Percentiles rank a stretch among this genome's conserved stretches.
Evolutionary conservation across 2,113 vertebrate genomes (phyloP).

Genomic region (Lasiurus cinereus): DNA sequence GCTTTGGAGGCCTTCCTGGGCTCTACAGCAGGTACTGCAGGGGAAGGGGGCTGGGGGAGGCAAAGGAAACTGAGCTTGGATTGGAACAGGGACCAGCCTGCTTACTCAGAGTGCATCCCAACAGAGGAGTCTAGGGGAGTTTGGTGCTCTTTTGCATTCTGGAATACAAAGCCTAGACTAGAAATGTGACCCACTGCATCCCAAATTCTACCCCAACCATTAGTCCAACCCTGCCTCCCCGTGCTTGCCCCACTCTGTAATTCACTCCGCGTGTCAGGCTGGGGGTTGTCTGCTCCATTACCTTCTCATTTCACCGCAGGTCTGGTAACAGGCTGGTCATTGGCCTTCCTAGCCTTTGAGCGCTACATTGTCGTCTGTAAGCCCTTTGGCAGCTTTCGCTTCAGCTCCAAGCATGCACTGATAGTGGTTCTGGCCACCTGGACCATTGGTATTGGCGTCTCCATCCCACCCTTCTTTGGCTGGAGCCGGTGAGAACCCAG

Average conservation of each 20-base stretch:
- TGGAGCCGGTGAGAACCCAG: slow-evolving; percentile 90
- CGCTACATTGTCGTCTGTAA: slow-evolving; percentile 93
- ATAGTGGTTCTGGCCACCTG: slow-evolving; percentile 88
- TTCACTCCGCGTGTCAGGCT: background rate
- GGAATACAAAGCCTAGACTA: background rate
- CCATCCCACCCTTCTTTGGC: slow-evolving; percentile 91
- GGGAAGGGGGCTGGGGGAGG: background rate
- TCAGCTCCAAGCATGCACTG: slow-evolving; percentile 87
- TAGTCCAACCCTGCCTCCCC: background rate
- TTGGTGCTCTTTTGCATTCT: background rate
- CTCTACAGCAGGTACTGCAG: slow-evolving; percentile 62
- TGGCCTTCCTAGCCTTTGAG: slow-evolving; percentile 92
- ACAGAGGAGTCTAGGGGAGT: background rate
- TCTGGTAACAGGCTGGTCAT: slow-evolving; percentile 90
- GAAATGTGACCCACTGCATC: background rate
- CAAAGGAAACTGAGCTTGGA: background rate
- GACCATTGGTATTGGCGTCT: slow-evolving; percentile 86
- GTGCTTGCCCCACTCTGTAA: background rate
- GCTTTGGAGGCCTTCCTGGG: slow-evolving; percentile 87
- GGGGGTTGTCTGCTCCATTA: background rate
- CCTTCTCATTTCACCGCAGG: slow-evolving; percentile 75
- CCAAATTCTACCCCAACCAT: background rate
- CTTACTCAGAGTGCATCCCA: background rate
- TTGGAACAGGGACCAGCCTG: background rate
- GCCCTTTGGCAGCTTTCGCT: slow-evolving; percentile 91